Conservation (phyloP, 23 tunicate species). For the Styela clava region DNA sequence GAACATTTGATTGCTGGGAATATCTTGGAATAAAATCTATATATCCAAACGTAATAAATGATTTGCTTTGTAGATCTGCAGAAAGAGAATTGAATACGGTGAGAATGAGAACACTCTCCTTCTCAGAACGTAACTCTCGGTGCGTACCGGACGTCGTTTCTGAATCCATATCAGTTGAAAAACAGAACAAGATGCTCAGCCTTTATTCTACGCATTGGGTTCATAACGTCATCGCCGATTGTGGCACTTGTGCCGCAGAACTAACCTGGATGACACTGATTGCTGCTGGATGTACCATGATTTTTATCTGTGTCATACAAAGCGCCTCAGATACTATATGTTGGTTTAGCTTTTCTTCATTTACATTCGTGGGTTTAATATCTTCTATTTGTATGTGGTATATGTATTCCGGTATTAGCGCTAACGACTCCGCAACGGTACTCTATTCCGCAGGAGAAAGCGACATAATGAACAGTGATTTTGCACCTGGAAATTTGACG, state of each 20-base stretch:
- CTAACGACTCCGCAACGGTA: slow-evolving; percentile 28
- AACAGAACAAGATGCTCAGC: slow-evolving; percentile 57
- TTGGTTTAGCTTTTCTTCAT: slow-evolving; percentile 71
- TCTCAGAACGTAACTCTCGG: slow-evolving; percentile 43
- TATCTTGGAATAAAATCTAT: slow-evolving; percentile 28
- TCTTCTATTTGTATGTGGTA: slow-evolving; percentile 74
- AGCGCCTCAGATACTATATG: slow-evolving; percentile 52
- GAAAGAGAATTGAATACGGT: neutral
- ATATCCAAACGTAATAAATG: slow-evolving; percentile 23
- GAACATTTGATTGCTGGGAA: slow-evolving; percentile 38
- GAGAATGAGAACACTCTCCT: slow-evolving; percentile 14
- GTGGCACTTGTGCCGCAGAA: slow-evolving; percentile 61
- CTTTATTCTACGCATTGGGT: slow-evolving; percentile 63
- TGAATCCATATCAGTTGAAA: slow-evolving; percentile 29
- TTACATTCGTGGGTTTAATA: slow-evolving; percentile 46
- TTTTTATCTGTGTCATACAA: slow-evolving; percentile 45
- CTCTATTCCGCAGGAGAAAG: slow-evolving; percentile 21
- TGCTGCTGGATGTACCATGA: slow-evolving; percentile 46
- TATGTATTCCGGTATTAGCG: slow-evolving; percentile 42
- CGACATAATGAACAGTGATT: slow-evolving; percentile 1
- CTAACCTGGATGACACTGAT: slow-evolving; percentile 74
- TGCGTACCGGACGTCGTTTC: slow-evolving; percentile 46
- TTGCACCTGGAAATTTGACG: neutral
- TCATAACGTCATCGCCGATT: slow-evolving; percentile 64
- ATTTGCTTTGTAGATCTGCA: neutral